These are phyloP conservation scores for Sebastes itinus DNA, from an alignment of 2,797 vertebrate species.

Conservation along the genomic window DNA sequence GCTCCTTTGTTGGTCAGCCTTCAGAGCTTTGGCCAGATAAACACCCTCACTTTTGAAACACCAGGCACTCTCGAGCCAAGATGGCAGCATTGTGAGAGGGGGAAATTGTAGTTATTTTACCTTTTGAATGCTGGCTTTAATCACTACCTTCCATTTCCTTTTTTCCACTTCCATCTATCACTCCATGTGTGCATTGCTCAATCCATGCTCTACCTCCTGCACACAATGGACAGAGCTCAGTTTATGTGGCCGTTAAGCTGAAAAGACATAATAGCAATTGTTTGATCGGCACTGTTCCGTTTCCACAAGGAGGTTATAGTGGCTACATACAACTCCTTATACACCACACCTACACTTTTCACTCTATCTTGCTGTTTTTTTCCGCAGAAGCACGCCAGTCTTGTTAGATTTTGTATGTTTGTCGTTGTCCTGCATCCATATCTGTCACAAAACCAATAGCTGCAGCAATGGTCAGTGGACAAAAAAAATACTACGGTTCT, in stretches of 20 bases:
- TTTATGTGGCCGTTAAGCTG: not conserved
- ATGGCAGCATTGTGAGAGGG: not conserved
- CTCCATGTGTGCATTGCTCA: not conserved
- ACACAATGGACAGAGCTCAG: not conserved
- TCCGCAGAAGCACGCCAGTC: not conserved
- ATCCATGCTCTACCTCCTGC: not conserved
- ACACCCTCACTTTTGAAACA: not conserved
- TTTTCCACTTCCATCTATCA: constrained; percentile 14
- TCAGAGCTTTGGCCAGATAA: constrained; percentile 1
- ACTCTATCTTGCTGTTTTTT: not conserved
- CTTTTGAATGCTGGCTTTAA: constrained; percentile 5
- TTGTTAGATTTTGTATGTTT: not conserved
- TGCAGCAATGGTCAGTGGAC: not conserved
- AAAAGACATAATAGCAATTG: constrained; percentile 1
- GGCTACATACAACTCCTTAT: not conserved
- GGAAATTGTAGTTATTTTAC: constrained; percentile 26
- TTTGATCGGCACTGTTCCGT: not conserved
- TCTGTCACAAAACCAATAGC: not conserved
- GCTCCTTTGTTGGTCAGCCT: not conserved
- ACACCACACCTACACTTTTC: not conserved
- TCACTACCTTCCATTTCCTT: not conserved
- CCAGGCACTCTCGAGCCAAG: not conserved
- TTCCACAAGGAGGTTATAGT: not conserved
- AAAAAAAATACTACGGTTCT: not conserved
- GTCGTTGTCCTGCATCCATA: not conserved